Evolutionary conservation across 2,797 vertebrate species (phyloP).

Genomic region (Sebastes ruberrimus): DNA sequence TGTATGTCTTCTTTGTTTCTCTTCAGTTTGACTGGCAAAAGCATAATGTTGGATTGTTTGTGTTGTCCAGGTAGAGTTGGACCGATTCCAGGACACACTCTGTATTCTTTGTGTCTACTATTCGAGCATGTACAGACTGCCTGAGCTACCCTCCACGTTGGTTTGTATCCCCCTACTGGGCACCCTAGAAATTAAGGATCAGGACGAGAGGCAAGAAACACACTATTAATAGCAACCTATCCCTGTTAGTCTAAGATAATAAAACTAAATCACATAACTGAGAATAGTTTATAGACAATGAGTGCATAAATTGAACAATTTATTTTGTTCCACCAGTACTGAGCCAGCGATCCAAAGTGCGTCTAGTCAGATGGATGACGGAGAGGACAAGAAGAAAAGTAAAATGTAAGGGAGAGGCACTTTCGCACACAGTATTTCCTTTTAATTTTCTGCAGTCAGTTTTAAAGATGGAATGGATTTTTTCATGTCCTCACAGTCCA

Average conservation of each 20-base stretch:
- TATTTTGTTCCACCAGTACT: conserved; percentile 18
- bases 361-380: conserved; percentile 30
- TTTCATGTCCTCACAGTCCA: conserved; percentile 2
- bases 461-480: background rate
- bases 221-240: background rate
- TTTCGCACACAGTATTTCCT: background rate
- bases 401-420: conserved; percentile 50
- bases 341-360: conserved; percentile 24
- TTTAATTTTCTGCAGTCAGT: background rate
- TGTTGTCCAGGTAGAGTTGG: conserved; percentile 86
- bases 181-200: conserved; percentile 42
- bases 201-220: conserved; percentile 46
- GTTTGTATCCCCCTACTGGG: conserved; percentile 81
- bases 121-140: conserved; percentile 79
- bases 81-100: conserved; percentile 88
- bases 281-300: background rate
- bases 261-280: background rate
- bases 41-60: background rate
- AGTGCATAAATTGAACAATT: background rate
- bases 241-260: background rate
- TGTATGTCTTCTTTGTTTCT: background rate
- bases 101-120: conserved; percentile 89
- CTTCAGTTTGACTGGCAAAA: background rate
- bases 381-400: conserved; percentile 42
- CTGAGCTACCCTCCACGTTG: conserved; percentile 63